A percentile compares a stretch with the other conserved stretches of the same genome.
Conservation (phyloP, 2,888 invertebrate genomes). For the Tetrapedia diversipes region DNA sequence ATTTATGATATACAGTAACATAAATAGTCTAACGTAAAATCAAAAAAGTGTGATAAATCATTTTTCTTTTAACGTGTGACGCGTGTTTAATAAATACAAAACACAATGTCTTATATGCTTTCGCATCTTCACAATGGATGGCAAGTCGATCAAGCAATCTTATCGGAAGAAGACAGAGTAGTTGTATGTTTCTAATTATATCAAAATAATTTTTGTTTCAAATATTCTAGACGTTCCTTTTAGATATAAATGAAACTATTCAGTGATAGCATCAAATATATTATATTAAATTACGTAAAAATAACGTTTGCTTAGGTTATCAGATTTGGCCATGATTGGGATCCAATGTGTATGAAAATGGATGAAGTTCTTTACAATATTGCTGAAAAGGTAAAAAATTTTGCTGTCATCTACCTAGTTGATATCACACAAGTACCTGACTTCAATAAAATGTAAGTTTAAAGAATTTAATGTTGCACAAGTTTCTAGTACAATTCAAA, state of each 20-base stretch:
- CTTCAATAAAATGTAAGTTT: conserved; percentile 97
- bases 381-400: conserved; percentile 99
- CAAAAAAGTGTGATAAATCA: conserved; percentile 8
- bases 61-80: neutral
- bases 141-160: conserved; percentile 99
- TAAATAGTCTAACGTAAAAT: no score
- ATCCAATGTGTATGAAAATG: conserved; percentile 99
- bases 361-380: conserved; percentile 98
- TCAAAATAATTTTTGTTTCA: neutral
- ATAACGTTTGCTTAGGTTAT: conserved; percentile 88
- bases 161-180: conserved; percentile 99
- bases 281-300: neutral
- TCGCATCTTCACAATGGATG: conserved; percentile 99
- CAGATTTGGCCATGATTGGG: conserved; percentile 99
- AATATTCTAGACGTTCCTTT: conserved; percentile 3
- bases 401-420: conserved; percentile 98
- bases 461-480: no score
- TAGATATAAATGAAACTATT: neutral
- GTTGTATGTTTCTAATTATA: conserved; percentile 88
- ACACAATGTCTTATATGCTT: conserved; percentile 98
- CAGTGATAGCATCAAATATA: neutral
- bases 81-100: conserved; percentile 14
- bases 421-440: conserved; percentile 99
- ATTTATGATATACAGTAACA: neutral
- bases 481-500: no score